phyloP scores from a whole-genome alignment of 2,113 vertebrate species.

The Trachemys scripta region DNA sequence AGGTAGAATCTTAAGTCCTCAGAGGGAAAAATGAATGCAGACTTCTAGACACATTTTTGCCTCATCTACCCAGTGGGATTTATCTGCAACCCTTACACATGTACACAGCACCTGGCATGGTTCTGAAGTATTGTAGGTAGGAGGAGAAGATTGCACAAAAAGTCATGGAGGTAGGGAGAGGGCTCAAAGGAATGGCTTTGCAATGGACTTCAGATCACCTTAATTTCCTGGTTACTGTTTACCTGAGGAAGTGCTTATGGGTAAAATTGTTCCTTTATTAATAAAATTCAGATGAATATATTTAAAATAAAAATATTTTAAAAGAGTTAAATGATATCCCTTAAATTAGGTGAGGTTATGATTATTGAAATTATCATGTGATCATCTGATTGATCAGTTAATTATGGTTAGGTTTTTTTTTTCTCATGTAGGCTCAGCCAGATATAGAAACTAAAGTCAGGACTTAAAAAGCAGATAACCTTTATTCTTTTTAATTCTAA shows the following conservation, averaged over 20 bases:
- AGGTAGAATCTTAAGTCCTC: neutral
- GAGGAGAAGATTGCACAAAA: neutral
- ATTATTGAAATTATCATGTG: too few relatives aligned
- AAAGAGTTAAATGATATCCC: too few relatives aligned
- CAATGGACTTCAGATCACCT: neutral
- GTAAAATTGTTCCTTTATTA: neutral
- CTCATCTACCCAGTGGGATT: neutral
- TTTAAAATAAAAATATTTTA: too few relatives aligned
- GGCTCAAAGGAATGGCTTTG: neutral
- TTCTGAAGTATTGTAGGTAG: neutral
- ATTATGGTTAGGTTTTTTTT: too few relatives aligned
- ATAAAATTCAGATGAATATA: too few relatives aligned
- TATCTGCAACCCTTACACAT: neutral
- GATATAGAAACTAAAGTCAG: too few relatives aligned
- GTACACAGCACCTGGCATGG: neutral
- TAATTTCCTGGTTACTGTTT: neutral
- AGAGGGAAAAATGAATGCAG: neutral
- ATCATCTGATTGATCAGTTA: too few relatives aligned
- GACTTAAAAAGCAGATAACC: too few relatives aligned
- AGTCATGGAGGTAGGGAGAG: neutral
- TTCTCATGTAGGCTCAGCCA: too few relatives aligned
- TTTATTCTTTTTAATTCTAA: too few relatives aligned
- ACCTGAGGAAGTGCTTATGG: neutral
- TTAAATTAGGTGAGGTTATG: too few relatives aligned
- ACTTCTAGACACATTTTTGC: neutral